These are phyloP conservation scores for Scopus umbretta DNA, from an alignment of 2,113 vertebrate genomes.

Conservation along the genomic window DNA sequence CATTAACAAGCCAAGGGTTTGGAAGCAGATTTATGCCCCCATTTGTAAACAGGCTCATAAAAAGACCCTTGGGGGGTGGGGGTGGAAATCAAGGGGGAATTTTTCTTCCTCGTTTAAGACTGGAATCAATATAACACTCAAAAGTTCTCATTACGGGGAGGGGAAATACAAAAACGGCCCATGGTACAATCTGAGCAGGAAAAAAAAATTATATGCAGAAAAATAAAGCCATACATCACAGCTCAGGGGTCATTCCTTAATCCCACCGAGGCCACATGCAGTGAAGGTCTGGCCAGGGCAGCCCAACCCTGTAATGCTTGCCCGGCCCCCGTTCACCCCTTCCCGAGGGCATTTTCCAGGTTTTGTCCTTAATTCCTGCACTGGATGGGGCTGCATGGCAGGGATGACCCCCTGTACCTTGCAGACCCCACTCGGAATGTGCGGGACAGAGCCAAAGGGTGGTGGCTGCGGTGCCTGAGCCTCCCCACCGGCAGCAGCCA, in stretches of 20 bases:
- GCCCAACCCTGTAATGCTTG: not conserved
- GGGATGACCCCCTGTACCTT: not conserved
- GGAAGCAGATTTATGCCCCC: slow-evolving; percentile 37
- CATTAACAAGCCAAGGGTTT: not conserved
- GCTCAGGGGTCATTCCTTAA: not conserved
- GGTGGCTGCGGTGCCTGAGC: not conserved
- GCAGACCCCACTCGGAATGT: not conserved
- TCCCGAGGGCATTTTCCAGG: not conserved
- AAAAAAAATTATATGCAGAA: not conserved
- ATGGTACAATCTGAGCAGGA: not conserved
- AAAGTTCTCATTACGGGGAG: slow-evolving; percentile 34
- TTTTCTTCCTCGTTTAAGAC: slow-evolving; percentile 45
- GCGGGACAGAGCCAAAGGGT: not conserved
- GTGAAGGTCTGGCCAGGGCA: accelerated
- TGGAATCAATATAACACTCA: slow-evolving; percentile 54
- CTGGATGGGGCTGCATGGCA: not conserved
- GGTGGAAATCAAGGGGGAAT: not conserved
- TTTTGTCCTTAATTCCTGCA: not conserved
- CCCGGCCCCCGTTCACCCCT: not conserved
- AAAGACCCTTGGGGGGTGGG: not conserved
- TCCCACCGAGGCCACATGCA: not conserved
- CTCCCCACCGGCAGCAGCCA: accelerated
- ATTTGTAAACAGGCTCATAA: slow-evolving; percentile 45
- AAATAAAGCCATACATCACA: not conserved
- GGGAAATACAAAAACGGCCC: not conserved